Evolutionary conservation across 2,888 invertebrate species (phyloP).

Genomic region (Leuctra nigra): DNA sequence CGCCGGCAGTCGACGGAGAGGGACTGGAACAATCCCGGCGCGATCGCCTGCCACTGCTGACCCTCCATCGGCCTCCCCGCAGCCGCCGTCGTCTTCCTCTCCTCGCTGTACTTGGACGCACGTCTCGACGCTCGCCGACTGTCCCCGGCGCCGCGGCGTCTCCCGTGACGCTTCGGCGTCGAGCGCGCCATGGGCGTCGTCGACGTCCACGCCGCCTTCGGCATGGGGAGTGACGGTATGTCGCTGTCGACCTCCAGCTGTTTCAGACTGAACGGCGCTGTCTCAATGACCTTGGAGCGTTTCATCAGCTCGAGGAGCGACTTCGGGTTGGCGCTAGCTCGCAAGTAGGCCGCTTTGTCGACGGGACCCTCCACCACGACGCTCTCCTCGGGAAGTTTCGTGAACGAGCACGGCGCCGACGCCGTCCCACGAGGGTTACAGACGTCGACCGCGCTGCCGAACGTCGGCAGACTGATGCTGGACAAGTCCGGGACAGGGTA

Average conservation of each 20-base stretch:
- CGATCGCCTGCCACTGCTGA: not conserved
- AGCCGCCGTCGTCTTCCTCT: not conserved
- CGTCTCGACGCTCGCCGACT: not conserved
- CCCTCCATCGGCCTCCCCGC: not conserved
- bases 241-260: not conserved
- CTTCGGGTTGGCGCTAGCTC: not conserved
- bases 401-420: not conserved
- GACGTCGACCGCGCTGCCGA: not conserved
- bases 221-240: too few species aligned
- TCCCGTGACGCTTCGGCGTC: not conserved
- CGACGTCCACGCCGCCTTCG: too few species aligned
- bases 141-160: not conserved
- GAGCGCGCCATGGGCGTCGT: too few species aligned
- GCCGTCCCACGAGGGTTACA: too few species aligned
- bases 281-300: too few species aligned
- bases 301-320: slow-evolving; percentile 1
- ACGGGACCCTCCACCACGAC: not conserved
- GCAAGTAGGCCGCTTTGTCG: not conserved
- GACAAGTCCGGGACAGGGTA: not conserved
- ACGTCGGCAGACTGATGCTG: not conserved
- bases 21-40: not conserved
- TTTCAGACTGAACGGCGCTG: slow-evolving; percentile 3
- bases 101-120: not conserved
- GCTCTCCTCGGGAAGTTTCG: not conserved
- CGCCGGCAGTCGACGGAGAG: too few species aligned